phyloP scores from a whole-genome alignment of 2,113 vertebrate species.

The Cichladusa arquata region DNA sequence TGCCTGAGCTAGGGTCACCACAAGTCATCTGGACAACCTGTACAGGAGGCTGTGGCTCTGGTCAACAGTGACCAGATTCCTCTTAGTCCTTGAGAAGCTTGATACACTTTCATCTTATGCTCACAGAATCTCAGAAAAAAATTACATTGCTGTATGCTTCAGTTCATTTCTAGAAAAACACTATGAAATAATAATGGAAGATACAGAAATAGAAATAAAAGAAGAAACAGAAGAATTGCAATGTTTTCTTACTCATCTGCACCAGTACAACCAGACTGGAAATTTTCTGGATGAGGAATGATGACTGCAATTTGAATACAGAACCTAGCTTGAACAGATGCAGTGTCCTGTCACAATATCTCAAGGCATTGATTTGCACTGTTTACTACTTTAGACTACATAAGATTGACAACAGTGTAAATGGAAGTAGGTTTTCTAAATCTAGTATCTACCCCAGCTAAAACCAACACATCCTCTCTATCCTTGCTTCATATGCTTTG shows the following conservation, averaged over 20 bases:
- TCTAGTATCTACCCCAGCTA: not conserved
- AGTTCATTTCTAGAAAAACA: not conserved
- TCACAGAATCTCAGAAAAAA: not conserved
- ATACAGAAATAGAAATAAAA: not conserved
- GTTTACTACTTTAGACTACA: not conserved
- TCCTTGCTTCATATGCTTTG: not conserved
- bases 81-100: not conserved
- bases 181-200: not conserved
- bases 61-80: not conserved
- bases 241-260: not conserved
- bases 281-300: not conserved
- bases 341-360: not conserved
- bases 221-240: not conserved
- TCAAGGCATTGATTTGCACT: not conserved
- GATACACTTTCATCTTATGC: not conserved
- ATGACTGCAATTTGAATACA: not conserved
- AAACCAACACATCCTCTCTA: not conserved
- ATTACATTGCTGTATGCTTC: not conserved
- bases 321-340: not conserved
- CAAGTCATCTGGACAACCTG: not conserved
- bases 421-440: not conserved
- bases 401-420: not conserved
- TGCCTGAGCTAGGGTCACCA: not conserved
- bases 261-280: not conserved
- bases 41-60: not conserved